Evolutionary conservation across 2,113 vertebrate genomes (phyloP), one percentile per base, ranked within the genome.

Genomic region (Sciurus niger): DNA sequence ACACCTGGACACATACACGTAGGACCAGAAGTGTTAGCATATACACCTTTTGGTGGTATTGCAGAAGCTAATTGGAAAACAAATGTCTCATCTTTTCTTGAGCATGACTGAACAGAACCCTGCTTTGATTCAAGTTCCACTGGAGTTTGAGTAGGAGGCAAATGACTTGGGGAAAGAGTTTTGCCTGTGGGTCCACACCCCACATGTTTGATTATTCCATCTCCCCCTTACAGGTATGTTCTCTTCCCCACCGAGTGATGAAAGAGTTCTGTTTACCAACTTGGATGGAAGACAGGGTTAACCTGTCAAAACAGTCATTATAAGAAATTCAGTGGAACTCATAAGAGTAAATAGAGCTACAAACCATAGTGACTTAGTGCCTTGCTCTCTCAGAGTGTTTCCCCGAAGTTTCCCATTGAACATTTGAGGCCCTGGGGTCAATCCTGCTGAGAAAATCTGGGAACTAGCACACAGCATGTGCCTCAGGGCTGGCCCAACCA

Each of bases 231-330:
- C 12, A 97, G 51, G 53, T 92, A 34, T 30, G 2, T 14, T 43
- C 34, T 95, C 48, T 22, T 84, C 84, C 95, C 43, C 2, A 30
- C 70, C 8, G 0, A 2, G 77, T 28, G 46, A 12, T n/a, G 85
- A 85, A 78, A 25, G 30, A 46, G 43, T 53, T 97, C 16, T 85
- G 85, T 96, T 98, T 98, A 90, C 16, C 67, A 51, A 18, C 18
- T 89, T 89, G 48, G 1, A 78, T 70, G 48, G 58, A 98, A 96
- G 95, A 76, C 0, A 48, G 96, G 97, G 96, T 97, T 94, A 80
- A 79, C 78, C 96, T 97, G 40, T 80, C 94, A 73, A 65, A 92
- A 30, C 0, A 0, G 34, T 92, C 0, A 7, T 92, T 96, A 77
- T 32, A 84, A 82, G 25, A 97, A 46, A 25, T 28, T 96, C 89